Conservation (phyloP, 1,140 invertebrate species). For the Eubasilissa regina region DNA sequence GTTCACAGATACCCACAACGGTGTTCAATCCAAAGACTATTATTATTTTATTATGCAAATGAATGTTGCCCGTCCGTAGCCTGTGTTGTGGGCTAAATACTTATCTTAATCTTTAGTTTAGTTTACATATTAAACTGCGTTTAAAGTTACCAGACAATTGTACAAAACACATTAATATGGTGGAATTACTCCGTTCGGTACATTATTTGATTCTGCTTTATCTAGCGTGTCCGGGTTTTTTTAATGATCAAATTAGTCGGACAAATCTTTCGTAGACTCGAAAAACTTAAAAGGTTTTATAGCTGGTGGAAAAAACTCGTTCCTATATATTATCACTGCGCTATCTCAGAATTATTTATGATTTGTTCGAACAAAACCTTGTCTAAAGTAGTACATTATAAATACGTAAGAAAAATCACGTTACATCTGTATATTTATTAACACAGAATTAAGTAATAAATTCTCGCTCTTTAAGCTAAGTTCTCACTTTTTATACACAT, state of each 20-base stretch:
- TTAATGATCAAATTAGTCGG: conserved; percentile 13
- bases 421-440: background rate
- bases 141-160: conserved; percentile 34
- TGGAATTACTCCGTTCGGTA: conserved; percentile 1
- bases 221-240: conserved; percentile 8
- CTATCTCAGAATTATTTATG: conserved; percentile 19
- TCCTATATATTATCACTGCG: background rate
- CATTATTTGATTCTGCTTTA: conserved; percentile 20
- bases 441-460: background rate
- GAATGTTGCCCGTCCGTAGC: background rate
- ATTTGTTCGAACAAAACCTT: background rate
- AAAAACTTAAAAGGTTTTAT: background rate
- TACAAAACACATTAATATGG: conserved; percentile 24
- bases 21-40: conserved; percentile 12
- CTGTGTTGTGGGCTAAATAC: conserved; percentile 23
- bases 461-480: too few relatives aligned
- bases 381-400: background rate
- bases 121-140: conserved; percentile 43
- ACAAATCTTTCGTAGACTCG: conserved; percentile 16
- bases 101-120: conserved; percentile 36
- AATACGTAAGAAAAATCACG: background rate
- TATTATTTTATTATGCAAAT: conserved; percentile 37
- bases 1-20: too few relatives aligned
- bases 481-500: too few relatives aligned
- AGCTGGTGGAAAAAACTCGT: background rate